Conservation (phyloP, 2,797 vertebrate species). For the Glossophaga mutica region DNA sequence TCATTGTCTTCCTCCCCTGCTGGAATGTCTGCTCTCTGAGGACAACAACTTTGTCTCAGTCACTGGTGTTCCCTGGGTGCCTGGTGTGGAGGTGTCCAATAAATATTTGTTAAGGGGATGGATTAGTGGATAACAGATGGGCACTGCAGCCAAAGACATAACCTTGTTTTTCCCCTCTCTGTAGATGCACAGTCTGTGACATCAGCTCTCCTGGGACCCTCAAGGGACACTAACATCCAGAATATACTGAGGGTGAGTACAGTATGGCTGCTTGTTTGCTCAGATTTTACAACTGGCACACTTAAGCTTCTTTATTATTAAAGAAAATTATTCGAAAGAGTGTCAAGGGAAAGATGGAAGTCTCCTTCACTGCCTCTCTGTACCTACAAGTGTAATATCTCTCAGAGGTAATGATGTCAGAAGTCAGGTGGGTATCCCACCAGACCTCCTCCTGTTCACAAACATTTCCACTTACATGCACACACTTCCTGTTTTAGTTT, state of each 20-base stretch:
- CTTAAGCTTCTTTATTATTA: neutral
- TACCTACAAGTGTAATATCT: neutral
- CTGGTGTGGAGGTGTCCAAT: neutral
- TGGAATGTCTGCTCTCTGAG: neutral
- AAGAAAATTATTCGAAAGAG: neutral
- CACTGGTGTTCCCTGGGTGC: neutral
- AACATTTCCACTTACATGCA: neutral
- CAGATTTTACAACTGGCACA: neutral
- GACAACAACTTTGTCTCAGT: neutral
- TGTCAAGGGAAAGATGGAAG: neutral
- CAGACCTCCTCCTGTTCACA: neutral
- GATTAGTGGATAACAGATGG: neutral
- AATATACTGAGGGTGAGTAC: conserved; percentile 24
- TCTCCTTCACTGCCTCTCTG: neutral
- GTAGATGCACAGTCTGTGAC: neutral
- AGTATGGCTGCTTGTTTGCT: neutral
- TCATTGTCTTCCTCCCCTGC: neutral
- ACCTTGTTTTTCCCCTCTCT: neutral
- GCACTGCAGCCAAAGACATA: neutral
- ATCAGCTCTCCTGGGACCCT: neutral
- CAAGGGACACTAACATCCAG: neutral
- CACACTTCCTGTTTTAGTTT: neutral
- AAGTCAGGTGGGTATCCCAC: neutral
- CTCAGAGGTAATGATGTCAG: neutral
- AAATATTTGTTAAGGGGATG: neutral